Base-by-base conservation (phyloP, 2,797 vertebrate genomes). In the Rhinogobio ventralis region DNA sequence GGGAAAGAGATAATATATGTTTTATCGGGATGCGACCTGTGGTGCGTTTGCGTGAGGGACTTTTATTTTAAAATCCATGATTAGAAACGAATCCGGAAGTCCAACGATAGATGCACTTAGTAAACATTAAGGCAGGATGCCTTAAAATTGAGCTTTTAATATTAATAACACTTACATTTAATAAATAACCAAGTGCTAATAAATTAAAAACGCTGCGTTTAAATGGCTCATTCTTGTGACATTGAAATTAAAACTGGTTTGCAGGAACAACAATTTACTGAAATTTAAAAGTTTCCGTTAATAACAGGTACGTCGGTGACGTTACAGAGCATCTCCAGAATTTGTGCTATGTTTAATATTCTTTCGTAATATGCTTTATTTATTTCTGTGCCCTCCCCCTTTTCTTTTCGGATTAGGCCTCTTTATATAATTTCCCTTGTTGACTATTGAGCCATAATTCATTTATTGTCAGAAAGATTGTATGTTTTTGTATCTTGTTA, bases 201-300 rank as follows among this genome's bases (percentile, higher is more conserved):
- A 39, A 1, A 62, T 33, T 15, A 11, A 13, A 36, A 73, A 73
- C 7, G 4, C n/a, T 9, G 67, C 4, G 45, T 51, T 14, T 20
- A 23, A 23, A 89, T 92, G 62, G 94, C 94, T 85, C 71, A 91
- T 5, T 92, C 89, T 0, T 95, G 91, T 64, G 88, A 93, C 77
- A 95, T 95, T 85, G 87, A 90, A n/a, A 82, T 86, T 0, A 92
- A 36, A 96, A 81, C 25, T 19, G 25, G 89, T 88, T 23, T 95
- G 93, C 2, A 51, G 93, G 51, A 89, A 87, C 79, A 89, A 87
- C 79, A 92, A 86, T 45, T 30, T 89, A 9, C 87, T 93, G 85
- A 91, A 94, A 64, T 64, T 7, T 8, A 2, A 14, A 94, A 46
- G 90, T 94, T 19, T 95, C 93, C 89, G 95, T 93, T 53, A 95